A percentile compares a stretch with the other conserved stretches of the same genome.
Evolutionary conservation across 2,797 vertebrate species (phyloP).

Genomic region (Melanotaenia parkinsoni): DNA sequence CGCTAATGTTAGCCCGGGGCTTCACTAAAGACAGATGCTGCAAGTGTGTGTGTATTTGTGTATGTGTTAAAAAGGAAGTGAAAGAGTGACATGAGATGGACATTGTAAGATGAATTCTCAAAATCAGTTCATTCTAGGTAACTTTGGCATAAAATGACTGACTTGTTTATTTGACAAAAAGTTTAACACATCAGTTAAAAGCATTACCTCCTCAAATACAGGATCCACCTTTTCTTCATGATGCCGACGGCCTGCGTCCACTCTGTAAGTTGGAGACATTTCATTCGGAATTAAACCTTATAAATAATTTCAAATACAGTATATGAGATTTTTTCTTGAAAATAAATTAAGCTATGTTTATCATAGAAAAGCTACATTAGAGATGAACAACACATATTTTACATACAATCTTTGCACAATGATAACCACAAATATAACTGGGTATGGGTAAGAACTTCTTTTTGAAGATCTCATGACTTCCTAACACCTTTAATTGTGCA

Average conservation of each 20-base stretch:
- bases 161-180: slow-evolving; percentile 3
- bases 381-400: background rate
- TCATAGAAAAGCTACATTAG: background rate
- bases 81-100: slow-evolving; percentile 19
- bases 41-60: slow-evolving; percentile 42
- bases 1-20: slow-evolving; percentile 67
- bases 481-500: background rate
- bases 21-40: slow-evolving; percentile 54
- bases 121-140: slow-evolving; percentile 20
- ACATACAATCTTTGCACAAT: background rate
- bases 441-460: background rate
- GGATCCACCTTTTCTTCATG: slow-evolving; percentile 7
- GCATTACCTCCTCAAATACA: slow-evolving; percentile 48
- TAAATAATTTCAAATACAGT: background rate
- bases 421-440: background rate
- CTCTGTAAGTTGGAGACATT: slow-evolving; percentile 14
- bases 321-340: background rate
- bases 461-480: background rate
- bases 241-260: background rate
- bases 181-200: slow-evolving; percentile 17
- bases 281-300: background rate
- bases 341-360: background rate
- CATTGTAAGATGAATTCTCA: slow-evolving; percentile 23
- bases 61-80: slow-evolving; percentile 36
- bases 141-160: slow-evolving; percentile 10